Conservation (phyloP, 2,797 vertebrate genomes). For the Pristis pectinata region DNA sequence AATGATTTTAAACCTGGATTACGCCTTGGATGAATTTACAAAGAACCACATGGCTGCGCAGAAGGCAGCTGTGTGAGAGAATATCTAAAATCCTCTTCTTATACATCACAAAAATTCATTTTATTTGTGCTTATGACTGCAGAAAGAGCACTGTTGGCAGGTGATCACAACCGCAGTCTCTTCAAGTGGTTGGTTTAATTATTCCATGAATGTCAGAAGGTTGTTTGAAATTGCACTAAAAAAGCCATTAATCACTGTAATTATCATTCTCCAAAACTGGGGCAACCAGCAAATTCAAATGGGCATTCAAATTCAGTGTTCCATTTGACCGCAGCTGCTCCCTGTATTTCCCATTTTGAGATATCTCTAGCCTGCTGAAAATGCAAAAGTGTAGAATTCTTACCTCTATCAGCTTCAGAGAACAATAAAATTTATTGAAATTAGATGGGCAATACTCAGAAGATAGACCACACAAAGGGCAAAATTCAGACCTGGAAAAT, state of each 20-base stretch:
- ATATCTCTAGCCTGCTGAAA: background rate
- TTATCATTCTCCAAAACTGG: background rate
- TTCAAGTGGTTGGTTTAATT: background rate
- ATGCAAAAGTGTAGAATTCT: background rate
- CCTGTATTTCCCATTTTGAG: background rate
- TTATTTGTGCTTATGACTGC: background rate
- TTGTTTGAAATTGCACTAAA: background rate
- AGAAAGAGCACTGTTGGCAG: no score
- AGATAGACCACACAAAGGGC: background rate
- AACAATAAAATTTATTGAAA: background rate
- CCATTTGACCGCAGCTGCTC: background rate
- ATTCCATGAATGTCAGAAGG: background rate
- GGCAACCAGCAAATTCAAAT: background rate
- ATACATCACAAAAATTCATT: background rate
- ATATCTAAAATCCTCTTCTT: background rate
- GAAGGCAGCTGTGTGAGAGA: no score
- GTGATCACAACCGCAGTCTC: background rate
- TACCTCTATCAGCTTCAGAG: background rate
- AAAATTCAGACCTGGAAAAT: background rate
- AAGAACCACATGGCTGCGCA: background rate
- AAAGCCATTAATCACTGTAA: background rate
- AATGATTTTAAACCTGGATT: background rate
- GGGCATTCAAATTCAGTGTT: background rate
- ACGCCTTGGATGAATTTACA: background rate
- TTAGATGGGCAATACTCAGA: background rate